Evolutionary conservation across 1,140 invertebrate genomes (phyloP).

Genomic region (Papilio dardanus): DNA sequence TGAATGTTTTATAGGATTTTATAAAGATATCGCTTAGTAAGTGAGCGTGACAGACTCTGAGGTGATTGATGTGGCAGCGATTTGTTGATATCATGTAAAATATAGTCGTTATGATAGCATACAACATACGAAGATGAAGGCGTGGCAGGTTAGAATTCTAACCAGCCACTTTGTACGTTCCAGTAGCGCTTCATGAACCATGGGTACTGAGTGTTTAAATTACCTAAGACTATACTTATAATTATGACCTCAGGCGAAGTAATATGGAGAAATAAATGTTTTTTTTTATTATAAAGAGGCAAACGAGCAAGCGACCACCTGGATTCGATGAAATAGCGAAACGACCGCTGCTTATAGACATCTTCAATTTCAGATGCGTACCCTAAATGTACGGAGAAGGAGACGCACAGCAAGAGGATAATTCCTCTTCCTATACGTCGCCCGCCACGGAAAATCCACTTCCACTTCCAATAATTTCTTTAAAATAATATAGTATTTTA

Average conservation of each 20-base stretch:
- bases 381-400: too few relatives aligned
- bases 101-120: constrained; percentile 42
- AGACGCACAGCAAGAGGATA: too few relatives aligned
- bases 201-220: not conserved
- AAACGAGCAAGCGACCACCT: too few relatives aligned
- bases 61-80: constrained; percentile 49
- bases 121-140: not conserved
- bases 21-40: constrained; percentile 18
- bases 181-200: not conserved
- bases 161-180: not conserved
- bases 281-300: too few relatives aligned
- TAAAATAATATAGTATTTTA: too few relatives aligned
- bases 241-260: not conserved
- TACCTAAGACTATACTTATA: not conserved
- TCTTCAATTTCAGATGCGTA: too few relatives aligned
- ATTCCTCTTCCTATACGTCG: too few relatives aligned
- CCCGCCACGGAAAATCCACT: too few relatives aligned
- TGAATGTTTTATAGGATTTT: constrained; percentile 2
- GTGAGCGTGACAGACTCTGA: constrained; percentile 31
- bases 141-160: not conserved
- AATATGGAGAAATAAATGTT: not conserved
- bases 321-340: too few relatives aligned
- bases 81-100: constrained; percentile 52
- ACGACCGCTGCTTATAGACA: too few relatives aligned
- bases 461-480: too few relatives aligned